Percentiles rank a stretch among this genome's conserved stretches.
Conservation (phyloP, 2,113 vertebrate species). For the Pteruthius melanotis region DNA sequence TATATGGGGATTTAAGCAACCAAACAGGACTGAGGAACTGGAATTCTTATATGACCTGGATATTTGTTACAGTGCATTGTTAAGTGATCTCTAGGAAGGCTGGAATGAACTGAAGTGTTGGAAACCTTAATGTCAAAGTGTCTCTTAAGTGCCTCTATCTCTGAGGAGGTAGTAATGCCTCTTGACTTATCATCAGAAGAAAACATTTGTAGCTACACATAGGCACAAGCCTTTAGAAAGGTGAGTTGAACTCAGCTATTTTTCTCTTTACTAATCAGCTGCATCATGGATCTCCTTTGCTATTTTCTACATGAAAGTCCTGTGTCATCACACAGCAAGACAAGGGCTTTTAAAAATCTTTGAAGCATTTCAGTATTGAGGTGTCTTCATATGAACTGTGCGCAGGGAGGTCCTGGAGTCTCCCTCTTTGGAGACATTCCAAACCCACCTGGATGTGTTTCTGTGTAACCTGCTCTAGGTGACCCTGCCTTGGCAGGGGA, state of each 20-base stretch:
- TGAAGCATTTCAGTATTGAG: background rate
- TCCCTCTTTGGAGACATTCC: background rate
- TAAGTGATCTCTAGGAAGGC: background rate
- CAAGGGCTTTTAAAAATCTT: background rate
- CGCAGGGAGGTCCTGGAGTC: background rate
- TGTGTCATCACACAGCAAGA: background rate
- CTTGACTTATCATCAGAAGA: background rate
- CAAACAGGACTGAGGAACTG: background rate
- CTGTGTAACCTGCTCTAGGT: background rate
- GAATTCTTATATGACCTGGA: background rate
- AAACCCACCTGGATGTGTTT: background rate
- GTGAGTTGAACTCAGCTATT: background rate
- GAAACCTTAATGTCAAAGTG: background rate
- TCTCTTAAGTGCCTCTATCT: background rate
- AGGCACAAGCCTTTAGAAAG: background rate
- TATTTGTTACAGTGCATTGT: background rate
- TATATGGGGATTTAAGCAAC: background rate
- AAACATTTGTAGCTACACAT: background rate
- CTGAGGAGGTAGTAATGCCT: background rate
- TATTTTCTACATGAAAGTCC: background rate
- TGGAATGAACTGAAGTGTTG: background rate
- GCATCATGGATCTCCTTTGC: background rate
- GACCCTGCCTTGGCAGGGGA: background rate
- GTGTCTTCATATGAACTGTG: background rate
- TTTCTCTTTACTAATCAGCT: background rate